Evolutionary conservation across 2,888 invertebrate species (phyloP), one percentile per base, ranked within the genome.

Genomic region (Muschampia plurimacula): DNA sequence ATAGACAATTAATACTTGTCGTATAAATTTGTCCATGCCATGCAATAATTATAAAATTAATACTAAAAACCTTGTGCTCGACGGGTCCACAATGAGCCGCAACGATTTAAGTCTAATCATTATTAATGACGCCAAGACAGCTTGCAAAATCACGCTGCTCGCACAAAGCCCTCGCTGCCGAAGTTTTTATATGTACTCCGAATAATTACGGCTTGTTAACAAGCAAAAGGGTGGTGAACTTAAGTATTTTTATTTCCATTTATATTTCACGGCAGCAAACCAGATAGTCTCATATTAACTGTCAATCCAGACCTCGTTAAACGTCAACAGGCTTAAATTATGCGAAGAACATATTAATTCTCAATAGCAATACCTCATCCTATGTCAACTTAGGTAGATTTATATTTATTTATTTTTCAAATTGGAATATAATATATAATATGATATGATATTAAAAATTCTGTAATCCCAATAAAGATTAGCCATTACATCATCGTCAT

Each of bases 41-140:
- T 83, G 85, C 83, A 86, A 88, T 88, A 86, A 90, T 89, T 88
- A 89, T 86, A 88, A 88, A 89, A 89, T 89, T 86, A 89, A 89
- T 88, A 89, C 88, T 89, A 89, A 90, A 90, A 91, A 85, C 83
- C 81, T 81, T 82, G 84, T 83, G 79, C 81, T 77, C 79, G 79
- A 80, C 79, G 79, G 79, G 79, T 77, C 79, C 80, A 84, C 83
- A 86, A 85, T 84, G 82, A 84, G 84, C 86, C 82, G 62, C 81
- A 78, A 80, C 80, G 81, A 84, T 90, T 88, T 86, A 85, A 85
- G 80, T 79, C 82, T 89, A 90, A 91, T 89, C 84, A 87, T 89
- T 88, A 91, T 91, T 89, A 91, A 92, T 90, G 87, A 83, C 82
- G 73, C 65, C 73, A 82, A 86, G 84, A 86, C 83, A 84, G 80